Evolutionary conservation across 1,140 invertebrate species (phyloP).

Genomic region (Mya arenaria): DNA sequence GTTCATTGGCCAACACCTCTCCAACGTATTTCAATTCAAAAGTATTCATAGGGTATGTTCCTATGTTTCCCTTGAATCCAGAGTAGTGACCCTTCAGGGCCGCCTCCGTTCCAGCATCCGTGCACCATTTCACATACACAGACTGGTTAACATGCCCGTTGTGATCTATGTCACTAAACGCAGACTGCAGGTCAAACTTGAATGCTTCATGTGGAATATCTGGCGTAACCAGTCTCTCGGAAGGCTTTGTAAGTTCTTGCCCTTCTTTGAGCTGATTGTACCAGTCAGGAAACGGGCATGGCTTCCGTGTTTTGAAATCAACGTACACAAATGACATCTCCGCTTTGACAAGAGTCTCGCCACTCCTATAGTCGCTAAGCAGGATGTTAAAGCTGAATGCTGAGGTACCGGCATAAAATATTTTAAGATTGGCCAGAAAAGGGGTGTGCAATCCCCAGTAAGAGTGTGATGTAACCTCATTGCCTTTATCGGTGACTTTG

Average conservation of each 20-base stretch:
- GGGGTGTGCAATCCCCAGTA: slow-evolving; percentile 40
- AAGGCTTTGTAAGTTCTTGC: neutral
- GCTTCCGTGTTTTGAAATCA: slow-evolving; percentile 36
- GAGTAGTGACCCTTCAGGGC: slow-evolving; percentile 35
- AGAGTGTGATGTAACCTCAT: neutral
- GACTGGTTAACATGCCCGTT: slow-evolving; percentile 56
- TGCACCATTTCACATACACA: slow-evolving; percentile 47
- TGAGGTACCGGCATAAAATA: slow-evolving; percentile 32
- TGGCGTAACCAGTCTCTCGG: neutral
- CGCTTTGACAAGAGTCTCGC: slow-evolving; percentile 4
- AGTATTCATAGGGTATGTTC: slow-evolving; percentile 10
- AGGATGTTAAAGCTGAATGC: slow-evolving; percentile 23
- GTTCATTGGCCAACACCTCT: slow-evolving; percentile 27
- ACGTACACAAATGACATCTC: slow-evolving; percentile 42
- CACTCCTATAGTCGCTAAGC: neutral
- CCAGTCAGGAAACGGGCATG: slow-evolving; percentile 28
- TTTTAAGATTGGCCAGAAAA: neutral
- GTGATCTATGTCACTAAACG: slow-evolving; percentile 41
- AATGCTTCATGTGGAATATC: slow-evolving; percentile 34
- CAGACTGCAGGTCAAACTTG: neutral
- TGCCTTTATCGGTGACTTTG: slow-evolving; percentile 9
- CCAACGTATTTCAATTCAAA: slow-evolving; percentile 37
- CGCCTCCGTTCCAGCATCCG: slow-evolving; percentile 41
- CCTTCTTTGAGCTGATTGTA: slow-evolving; percentile 1
- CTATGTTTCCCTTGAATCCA: slow-evolving; percentile 29